These are phyloP conservation scores for Acrossocheilus fasciatus DNA, from an alignment of 2,797 vertebrate species.

Conservation along the genomic window DNA sequence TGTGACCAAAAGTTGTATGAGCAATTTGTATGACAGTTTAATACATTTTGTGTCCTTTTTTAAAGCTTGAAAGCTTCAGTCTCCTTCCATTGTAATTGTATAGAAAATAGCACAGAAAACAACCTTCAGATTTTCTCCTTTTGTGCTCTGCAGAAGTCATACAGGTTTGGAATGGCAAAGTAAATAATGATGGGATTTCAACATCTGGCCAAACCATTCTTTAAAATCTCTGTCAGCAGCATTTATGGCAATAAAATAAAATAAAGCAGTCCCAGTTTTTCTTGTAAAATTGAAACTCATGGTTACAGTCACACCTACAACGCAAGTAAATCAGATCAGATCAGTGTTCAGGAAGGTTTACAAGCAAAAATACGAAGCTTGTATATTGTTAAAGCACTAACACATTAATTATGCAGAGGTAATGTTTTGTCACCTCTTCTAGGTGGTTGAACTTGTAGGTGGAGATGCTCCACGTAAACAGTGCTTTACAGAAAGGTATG, in stretches of 20 bases:
- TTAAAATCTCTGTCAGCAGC: neutral
- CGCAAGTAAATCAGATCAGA: neutral
- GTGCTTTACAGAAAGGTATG: neutral
- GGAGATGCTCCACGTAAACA: slow-evolving; percentile 7
- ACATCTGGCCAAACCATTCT: neutral
- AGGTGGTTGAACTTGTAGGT: neutral
- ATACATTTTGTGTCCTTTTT: neutral
- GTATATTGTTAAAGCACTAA: neutral
- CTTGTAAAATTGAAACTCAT: neutral
- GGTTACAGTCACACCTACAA: too few relatives aligned
- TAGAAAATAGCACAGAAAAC: neutral
- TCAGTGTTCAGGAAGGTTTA: neutral
- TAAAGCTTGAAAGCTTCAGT: neutral
- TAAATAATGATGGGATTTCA: neutral
- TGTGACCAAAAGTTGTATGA: neutral
- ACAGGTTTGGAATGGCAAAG: neutral
- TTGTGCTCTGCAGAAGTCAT: neutral
- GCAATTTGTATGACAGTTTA: neutral
- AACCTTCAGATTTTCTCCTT: neutral
- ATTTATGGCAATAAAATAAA: neutral
- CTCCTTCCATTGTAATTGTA: neutral
- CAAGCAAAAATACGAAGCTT: neutral
- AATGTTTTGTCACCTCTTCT: neutral
- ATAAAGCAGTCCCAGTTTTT: neutral
- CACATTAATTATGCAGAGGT: neutral